Conservation (phyloP, 2,113 vertebrate species). For the Alaudala cheleensis region DNA sequence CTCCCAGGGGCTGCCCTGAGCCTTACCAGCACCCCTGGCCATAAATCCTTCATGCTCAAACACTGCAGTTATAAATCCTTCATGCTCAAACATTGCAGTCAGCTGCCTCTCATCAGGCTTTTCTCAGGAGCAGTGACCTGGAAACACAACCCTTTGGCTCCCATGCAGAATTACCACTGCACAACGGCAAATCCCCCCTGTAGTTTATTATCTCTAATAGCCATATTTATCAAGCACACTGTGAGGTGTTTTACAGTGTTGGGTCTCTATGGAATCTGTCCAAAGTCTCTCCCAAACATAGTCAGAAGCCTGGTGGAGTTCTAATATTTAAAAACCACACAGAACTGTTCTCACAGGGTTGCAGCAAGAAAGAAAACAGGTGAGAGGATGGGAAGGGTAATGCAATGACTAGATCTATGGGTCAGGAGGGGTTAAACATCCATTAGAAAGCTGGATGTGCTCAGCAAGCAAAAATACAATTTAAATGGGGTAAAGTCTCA, state of each 20-base stretch:
- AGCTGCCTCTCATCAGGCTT: neutral
- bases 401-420: neutral
- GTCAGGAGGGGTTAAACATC: neutral
- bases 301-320: neutral
- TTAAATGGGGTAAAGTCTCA: neutral
- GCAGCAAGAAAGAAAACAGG: neutral
- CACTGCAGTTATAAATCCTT: neutral
- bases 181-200: too few relatives aligned
- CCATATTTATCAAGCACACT: neutral
- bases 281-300: neutral
- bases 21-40: neutral
- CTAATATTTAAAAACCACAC: neutral
- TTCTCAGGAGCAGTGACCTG: neutral
- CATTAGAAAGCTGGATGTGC: neutral
- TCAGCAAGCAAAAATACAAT: neutral
- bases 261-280: neutral
- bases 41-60: neutral
- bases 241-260: neutral
- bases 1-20: rapidly evolving
- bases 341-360: neutral
- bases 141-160: neutral
- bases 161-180: neutral
- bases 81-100: neutral
- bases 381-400: neutral
- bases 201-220: neutral